Percentiles rank a stretch among this genome's conserved stretches.
Conservation (phyloP, 1,140 invertebrate species). For the Trachelipus rathkii region DNA sequence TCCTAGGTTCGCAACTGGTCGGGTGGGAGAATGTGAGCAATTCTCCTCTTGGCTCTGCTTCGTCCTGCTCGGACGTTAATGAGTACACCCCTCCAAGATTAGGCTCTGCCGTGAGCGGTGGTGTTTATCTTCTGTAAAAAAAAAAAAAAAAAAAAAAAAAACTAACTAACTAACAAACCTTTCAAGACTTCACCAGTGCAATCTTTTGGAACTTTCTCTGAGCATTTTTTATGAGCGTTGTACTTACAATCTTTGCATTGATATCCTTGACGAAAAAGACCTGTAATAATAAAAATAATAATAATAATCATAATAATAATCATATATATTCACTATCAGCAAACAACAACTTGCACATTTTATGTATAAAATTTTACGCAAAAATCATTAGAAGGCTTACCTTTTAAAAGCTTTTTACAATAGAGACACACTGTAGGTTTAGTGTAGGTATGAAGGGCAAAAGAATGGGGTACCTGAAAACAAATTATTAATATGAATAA, state of each 20-base stretch:
- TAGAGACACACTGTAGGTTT: conserved; percentile 91
- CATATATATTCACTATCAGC: no score
- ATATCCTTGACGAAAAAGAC: conserved; percentile 58
- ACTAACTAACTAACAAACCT: no score
- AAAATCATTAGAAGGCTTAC: conserved; percentile 23
- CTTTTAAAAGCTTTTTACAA: conserved; percentile 95
- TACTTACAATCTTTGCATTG: conserved; percentile 98
- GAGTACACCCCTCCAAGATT: no score
- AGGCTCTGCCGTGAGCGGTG: no score
- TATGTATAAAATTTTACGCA: not conserved
- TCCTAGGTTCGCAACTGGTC: no score
- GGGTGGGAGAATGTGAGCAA: no score
- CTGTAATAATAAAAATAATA: conserved; percentile 32
- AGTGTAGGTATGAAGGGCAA: conserved; percentile 73
- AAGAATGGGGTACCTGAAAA: conserved; percentile 55
- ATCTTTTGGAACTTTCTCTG: conserved; percentile 89
- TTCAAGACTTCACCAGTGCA: conserved; percentile 78
- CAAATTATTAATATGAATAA: not conserved
- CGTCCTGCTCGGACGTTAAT: no score
- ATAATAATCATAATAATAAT: no score
- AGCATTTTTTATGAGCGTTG: conserved; percentile 96
- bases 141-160: no score
- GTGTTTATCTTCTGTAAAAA: no score
- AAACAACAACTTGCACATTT: not conserved
- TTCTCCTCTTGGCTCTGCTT: no score